Percentiles rank a stretch among this genome's conserved stretches.
phyloP scores from a whole-genome alignment of 2,113 vertebrate species.

The Pteruthius melanotis region DNA sequence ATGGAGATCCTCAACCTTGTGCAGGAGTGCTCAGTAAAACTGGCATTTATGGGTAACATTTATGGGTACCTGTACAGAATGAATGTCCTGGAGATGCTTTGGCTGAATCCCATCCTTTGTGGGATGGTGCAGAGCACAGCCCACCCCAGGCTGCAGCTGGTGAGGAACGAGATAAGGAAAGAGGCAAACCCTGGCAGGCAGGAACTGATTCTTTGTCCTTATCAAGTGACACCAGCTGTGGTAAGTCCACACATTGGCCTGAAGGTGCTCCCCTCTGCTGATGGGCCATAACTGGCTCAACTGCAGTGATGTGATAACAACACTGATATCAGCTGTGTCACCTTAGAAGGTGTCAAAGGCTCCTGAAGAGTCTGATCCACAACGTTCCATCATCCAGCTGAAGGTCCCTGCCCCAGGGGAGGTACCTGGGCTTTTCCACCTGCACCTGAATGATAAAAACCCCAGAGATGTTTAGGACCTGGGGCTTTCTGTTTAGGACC shows the following conservation, averaged over 20 bases:
- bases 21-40: not conserved
- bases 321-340: fast-evolving
- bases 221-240: not conserved
- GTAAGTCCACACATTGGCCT: not conserved
- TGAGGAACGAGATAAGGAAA: fast-evolving
- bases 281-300: not conserved
- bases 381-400: fast-evolving
- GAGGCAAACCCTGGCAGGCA: no score
- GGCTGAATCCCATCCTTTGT: not conserved
- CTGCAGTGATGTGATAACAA: not conserved
- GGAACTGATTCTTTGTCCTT: not conserved
- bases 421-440: fast-evolving
- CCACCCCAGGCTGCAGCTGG: not conserved
- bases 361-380: not conserved
- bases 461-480: no score
- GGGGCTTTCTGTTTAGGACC: no score
- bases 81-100: not conserved
- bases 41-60: fast-evolving
- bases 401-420: not conserved
- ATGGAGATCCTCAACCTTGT: not conserved
- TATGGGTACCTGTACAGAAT: fast-evolving
- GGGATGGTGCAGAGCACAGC: not conserved
- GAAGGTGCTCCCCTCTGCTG: not conserved
- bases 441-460: not conserved
- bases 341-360: not conserved